Evolutionary conservation across 2,888 invertebrate genomes (phyloP), one percentile per base, ranked within the genome.

Genomic region (Tiliacea citrago): DNA sequence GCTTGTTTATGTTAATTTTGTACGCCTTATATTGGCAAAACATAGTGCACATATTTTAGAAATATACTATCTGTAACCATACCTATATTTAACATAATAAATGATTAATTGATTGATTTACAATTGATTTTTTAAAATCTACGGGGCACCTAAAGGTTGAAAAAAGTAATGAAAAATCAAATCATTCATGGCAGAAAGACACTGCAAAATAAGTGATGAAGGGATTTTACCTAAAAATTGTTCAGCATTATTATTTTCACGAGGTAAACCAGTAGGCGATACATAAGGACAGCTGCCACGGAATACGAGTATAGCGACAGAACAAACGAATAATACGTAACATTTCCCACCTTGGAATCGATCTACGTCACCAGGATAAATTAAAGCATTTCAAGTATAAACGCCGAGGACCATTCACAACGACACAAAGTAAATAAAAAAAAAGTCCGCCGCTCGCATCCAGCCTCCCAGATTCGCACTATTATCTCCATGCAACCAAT

Each of bases 391-490:
- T 90, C 91, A 82, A 89, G 93, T 91, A 90, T 93, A 91, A 90
- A 92, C 88, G 90, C 86, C 89, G 84, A 87, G 92, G 91, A 88
- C 92, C 93, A 95, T 94, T 95, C 94, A 91, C 89, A 89, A 86
- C 88, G 83, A 86, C 86, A 90, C 90, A 90, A 88, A 90, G 92
- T 94, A 95, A 95, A 95, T 94, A 95, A 94, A 94, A 94, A 61
- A 93, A 94, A 90, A 69, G 91, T 90, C 91, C 91, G 88, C 86
- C 79, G 89, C 89, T 88, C 88, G 89, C 91, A 93, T 91, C 93
- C 96, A 96, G 96, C 96, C 95, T 96, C 96, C 94, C 92, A 94
- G 93, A 95, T 96, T 95, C 94, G 96, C 95, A 95, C 93, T 94
- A 94, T 95, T 94, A 95, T 96, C 96, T 96, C 93, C 86, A 81